Conservation (phyloP, 1,140 invertebrate species). For the Zaprionus taronus region DNA sequence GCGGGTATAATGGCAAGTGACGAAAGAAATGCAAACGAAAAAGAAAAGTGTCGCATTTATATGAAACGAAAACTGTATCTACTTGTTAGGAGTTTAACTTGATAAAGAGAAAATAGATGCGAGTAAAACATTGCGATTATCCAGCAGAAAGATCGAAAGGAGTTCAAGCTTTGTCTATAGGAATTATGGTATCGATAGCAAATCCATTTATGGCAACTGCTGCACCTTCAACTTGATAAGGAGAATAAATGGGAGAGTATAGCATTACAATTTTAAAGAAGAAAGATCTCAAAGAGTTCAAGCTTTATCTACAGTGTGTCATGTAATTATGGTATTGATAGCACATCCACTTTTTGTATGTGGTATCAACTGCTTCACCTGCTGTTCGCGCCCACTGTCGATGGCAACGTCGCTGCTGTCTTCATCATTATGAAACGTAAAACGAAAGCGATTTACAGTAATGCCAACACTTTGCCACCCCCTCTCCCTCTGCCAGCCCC, state of each 20-base stretch:
- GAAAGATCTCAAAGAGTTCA: neutral
- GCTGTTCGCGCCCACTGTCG: slow-evolving; percentile 59
- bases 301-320: neutral
- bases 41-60: neutral
- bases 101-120: neutral
- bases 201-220: no score
- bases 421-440: slow-evolving; percentile 80
- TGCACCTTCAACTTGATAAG: no score
- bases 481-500: neutral
- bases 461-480: slow-evolving; percentile 76
- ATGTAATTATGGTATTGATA: neutral
- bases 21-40: slow-evolving; percentile 19
- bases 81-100: neutral
- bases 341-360: neutral
- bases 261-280: neutral
- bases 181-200: no score
- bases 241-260: neutral
- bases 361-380: slow-evolving; percentile 23
- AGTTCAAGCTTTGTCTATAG: no score
- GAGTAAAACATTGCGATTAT: neutral
- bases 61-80: neutral
- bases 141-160: neutral
- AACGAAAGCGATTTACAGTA: slow-evolving; percentile 82
- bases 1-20: slow-evolving; percentile 15
- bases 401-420: slow-evolving; percentile 32